A percentile compares a stretch with the other conserved stretches of the same genome.
These are phyloP conservation scores for Aspidoscelis tigris DNA, from an alignment of 2,113 vertebrate genomes.

Conservation along the genomic window DNA sequence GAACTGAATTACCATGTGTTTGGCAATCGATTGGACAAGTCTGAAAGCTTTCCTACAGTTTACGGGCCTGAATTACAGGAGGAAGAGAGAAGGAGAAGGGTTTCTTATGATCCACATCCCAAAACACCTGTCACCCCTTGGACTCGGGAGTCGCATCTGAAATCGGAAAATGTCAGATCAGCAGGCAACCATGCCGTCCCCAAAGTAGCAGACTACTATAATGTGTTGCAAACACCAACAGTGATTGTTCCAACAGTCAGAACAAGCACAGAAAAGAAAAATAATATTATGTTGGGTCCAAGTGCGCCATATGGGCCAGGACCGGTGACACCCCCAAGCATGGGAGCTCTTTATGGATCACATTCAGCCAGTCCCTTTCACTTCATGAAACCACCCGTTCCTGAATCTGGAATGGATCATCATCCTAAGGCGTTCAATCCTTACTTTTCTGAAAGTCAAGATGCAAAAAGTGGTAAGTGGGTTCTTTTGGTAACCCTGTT, in stretches of 20 bases:
- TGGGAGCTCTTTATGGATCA: conserved; percentile 21
- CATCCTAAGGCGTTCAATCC: neutral
- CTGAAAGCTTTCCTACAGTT: neutral
- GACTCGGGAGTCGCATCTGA: conserved; percentile 58
- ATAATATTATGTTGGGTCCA: neutral
- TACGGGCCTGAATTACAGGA: conserved; percentile 24
- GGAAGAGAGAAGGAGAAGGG: conserved; percentile 67
- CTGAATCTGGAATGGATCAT: conserved; percentile 58
- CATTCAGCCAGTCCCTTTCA: conserved; percentile 2
- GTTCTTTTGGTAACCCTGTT: too few relatives aligned
- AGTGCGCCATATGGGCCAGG: neutral
- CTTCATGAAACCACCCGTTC: conserved; percentile 66
- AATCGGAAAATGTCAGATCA: conserved; percentile 34
- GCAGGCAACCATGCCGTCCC: conserved; percentile 15
- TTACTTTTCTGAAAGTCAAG: conserved; percentile 30
- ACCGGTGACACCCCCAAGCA: neutral
- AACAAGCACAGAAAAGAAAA: neutral
- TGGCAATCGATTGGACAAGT: conserved; percentile 74
- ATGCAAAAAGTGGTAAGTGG: conserved; percentile 53
- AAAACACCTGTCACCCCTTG: conserved; percentile 59
- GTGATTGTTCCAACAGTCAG: neutral
- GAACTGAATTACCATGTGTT: conserved; percentile 86
- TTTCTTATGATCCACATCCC: conserved; percentile 59
- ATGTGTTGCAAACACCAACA: neutral
- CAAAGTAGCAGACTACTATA: fast-evolving